Evolutionary conservation across 2,113 vertebrate species (phyloP), one percentile per base, ranked within the genome.

Genomic region (Elachura formosa): DNA sequence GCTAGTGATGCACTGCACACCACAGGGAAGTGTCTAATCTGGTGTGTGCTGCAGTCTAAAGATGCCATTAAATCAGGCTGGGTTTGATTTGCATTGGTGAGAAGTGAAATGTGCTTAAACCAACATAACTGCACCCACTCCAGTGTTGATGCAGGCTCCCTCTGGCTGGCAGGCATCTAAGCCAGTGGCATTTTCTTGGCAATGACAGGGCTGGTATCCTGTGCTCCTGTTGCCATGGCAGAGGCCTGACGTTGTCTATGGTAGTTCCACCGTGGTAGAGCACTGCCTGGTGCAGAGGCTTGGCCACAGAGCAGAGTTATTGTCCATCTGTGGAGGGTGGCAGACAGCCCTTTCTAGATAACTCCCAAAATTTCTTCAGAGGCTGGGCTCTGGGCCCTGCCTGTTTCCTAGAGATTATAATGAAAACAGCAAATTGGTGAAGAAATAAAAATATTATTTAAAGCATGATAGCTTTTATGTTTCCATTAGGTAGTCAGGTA

Each of bases 401-500:
- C 58, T 40, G 17, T 91, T 93, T 96, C 88, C 84, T 93, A 94
- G 69, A 95, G 52, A 15, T 58, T 84, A 72, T 15, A 0, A 74
- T 10, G 46, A 46, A 76, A 94, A 55, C 12, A 90, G 78, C 36
- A 33, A 66, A 82, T 24, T 14, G 61, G 58, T 85, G 58, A 89
- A 79, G 31, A 76, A 92, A 74, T 80, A 66, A 79, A 71, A 90
- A 75, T 29, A 64, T 38, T 3, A 14, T 68, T 74, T 94, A 93
- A 26, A 96, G 85, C 88, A 69, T 54, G 51, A 34, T 69, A 72
- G 84, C 86, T 91, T 96, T 54, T 36, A 75, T 36, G 33, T 84
- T 93, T 85, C 89, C 81, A 88, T 89, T 92, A 84, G 29, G 56
- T 67, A 34, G 25, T 87, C 92, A 97, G 94, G 94, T 95, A 93